Conservation (phyloP, 2,888 invertebrate species). For the Plebejus melissa region DNA sequence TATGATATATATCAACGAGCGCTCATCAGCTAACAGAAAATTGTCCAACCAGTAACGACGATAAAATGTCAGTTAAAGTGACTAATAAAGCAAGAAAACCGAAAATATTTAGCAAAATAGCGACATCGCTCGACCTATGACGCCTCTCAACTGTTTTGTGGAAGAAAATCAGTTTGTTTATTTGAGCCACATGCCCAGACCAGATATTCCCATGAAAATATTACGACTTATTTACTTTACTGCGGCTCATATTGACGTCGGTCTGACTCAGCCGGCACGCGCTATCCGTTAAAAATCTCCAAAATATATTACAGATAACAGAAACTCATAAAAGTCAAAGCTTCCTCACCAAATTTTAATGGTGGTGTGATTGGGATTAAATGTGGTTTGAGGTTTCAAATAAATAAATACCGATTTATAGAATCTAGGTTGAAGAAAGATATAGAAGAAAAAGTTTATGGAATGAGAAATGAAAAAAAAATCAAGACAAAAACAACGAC, state of each 20-base stretch:
- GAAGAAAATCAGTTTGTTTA: conserved; percentile 76
- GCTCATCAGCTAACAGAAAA: background rate
- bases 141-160: conserved; percentile 55
- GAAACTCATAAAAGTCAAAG: conserved; percentile 11
- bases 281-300: conserved; percentile 38
- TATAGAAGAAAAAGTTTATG: too few species aligned
- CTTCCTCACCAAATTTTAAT: background rate
- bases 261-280: conserved; percentile 52
- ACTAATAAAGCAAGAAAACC: background rate
- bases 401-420: background rate
- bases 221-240: conserved; percentile 75
- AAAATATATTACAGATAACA: conserved; percentile 11
- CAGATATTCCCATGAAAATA: conserved; percentile 71
- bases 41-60: background rate
- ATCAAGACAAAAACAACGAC: too few species aligned
- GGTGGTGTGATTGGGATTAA: background rate
- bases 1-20: background rate
- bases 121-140: conserved; percentile 42
- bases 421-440: background rate
- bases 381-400: background rate
- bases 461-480: background rate
- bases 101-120: background rate
- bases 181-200: conserved; percentile 64
- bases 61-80: background rate
- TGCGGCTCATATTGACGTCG: conserved; percentile 61